Evolutionary conservation across 1,140 invertebrate genomes (phyloP).

Genomic region (Solen grandis): DNA sequence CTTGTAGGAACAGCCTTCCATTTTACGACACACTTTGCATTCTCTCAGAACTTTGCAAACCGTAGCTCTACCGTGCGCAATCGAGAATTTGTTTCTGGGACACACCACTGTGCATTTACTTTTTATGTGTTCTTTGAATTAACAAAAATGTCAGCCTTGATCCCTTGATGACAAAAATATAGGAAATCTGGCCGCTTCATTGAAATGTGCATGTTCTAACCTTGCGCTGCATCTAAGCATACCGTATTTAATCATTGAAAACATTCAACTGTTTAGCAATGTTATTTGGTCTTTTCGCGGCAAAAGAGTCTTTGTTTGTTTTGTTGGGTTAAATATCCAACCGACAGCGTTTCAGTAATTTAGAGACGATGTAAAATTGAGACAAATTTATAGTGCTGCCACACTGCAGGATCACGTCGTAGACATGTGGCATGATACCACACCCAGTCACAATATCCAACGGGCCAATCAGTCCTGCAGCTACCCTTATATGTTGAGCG

Average conservation of each 20-base stretch:
- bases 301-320: too few relatives aligned
- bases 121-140: slow-evolving; percentile 6
- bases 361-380: too few relatives aligned
- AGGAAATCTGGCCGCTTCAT: not conserved
- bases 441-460: too few relatives aligned
- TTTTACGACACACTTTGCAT: slow-evolving; percentile 36
- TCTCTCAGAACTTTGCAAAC: not conserved
- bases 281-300: not conserved
- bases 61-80: slow-evolving; percentile 14
- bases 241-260: not conserved
- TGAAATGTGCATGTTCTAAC: not conserved
- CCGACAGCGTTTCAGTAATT: too few relatives aligned
- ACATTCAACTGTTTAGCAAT: not conserved
- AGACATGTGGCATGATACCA: too few relatives aligned
- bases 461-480: too few relatives aligned
- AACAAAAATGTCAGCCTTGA: slow-evolving; percentile 18
- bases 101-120: too few relatives aligned
- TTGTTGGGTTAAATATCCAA: too few relatives aligned
- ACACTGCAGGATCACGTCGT: too few relatives aligned
- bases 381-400: too few relatives aligned
- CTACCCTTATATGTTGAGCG: too few relatives aligned
- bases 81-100: slow-evolving; percentile 29
- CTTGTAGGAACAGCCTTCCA: slow-evolving; percentile 10
- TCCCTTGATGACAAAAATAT: not conserved
- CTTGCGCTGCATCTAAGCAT: not conserved